Conservation (phyloP, 2,797 vertebrate species). For the Manis crassicaudata region DNA sequence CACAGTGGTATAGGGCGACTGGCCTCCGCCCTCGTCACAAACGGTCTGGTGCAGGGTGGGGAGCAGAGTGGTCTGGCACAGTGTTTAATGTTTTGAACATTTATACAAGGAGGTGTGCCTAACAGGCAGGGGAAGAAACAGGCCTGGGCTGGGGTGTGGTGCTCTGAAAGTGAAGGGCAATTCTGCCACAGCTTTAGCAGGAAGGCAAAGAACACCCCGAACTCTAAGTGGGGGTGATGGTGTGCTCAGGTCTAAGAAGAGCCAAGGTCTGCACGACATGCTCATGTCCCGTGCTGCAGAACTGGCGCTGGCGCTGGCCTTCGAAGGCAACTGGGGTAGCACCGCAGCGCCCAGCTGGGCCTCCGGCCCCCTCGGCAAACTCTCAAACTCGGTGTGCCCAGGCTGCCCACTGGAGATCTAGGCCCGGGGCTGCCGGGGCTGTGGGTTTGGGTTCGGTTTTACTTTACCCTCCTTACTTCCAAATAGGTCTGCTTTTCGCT, state of each 20-base stretch:
- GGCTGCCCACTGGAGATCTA: conserved; percentile 37
- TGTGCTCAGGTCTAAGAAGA: background rate
- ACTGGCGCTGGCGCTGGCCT: background rate
- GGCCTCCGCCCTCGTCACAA: background rate
- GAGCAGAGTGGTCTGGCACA: background rate
- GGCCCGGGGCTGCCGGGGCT: conserved; percentile 52
- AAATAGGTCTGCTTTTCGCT: conserved; percentile 87
- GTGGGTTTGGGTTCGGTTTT: conserved; percentile 73
- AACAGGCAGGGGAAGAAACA: background rate
- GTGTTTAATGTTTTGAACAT: background rate
- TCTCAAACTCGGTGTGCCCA: background rate
- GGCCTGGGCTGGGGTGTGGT: background rate
- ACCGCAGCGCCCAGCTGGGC: background rate
- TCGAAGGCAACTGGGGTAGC: background rate
- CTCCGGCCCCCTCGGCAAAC: background rate
- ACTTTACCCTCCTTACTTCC: conserved; percentile 90
- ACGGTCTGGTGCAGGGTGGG: background rate
- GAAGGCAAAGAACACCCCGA: too few species aligned
- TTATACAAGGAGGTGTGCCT: background rate
- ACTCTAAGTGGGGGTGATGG: background rate
- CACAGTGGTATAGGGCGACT: background rate
- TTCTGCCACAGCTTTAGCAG: background rate
- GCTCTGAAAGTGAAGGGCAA: background rate
- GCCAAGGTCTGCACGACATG: background rate
- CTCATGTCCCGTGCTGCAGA: background rate